Evolutionary conservation across 2,113 vertebrate genomes (phyloP).

Genomic region (Antechinus flavipes): DNA sequence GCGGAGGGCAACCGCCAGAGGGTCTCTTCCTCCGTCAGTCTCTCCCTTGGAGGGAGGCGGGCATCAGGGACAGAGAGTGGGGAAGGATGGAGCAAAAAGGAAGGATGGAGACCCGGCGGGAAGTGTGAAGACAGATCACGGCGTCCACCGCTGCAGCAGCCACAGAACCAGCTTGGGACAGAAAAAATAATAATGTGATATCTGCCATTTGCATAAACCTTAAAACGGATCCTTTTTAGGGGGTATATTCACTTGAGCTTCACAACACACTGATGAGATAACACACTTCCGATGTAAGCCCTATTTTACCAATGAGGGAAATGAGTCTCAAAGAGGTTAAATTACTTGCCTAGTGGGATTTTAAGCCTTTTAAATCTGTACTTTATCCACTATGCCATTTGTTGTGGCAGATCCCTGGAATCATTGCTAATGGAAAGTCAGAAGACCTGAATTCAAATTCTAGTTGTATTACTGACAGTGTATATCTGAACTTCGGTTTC

Average conservation of each 20-base stretch:
- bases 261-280: fast-evolving
- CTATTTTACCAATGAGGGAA: fast-evolving
- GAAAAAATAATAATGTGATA: background rate
- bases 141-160: background rate
- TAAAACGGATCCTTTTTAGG: background rate
- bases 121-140: background rate
- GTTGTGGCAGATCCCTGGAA: background rate
- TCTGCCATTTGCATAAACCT: background rate
- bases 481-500: background rate
- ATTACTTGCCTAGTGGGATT: background rate
- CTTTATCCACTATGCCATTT: background rate
- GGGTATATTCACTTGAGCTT: background rate
- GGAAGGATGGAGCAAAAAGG: background rate
- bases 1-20: background rate
- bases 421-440: background rate
- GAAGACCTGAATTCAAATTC: background rate
- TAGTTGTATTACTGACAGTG: background rate
- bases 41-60: no score
- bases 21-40: background rate
- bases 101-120: background rate
- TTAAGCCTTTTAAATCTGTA: background rate
- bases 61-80: background rate
- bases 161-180: background rate
- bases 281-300: background rate
- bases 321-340: background rate